phyloP scores from a whole-genome alignment of 2,797 vertebrate species.

The Craterocephalus amniculus region DNA sequence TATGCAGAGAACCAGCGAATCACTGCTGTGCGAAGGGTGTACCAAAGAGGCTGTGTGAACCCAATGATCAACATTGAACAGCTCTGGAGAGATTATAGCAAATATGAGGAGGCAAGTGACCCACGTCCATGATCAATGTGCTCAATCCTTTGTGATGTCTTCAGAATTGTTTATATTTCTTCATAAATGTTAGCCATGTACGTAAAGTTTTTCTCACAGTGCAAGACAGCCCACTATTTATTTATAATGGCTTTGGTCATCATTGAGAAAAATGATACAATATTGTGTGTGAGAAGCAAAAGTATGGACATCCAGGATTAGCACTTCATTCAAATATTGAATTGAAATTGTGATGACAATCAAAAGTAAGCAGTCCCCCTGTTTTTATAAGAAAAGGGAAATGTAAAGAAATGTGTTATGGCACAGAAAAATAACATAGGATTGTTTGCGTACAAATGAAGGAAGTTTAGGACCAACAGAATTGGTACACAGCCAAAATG shows the following conservation, averaged over 20 bases:
- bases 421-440: background rate
- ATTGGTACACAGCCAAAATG: too few relatives aligned
- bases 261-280: background rate
- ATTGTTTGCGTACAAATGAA: background rate
- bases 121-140: background rate
- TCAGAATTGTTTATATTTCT: background rate
- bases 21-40: constrained; percentile 97
- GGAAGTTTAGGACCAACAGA: background rate
- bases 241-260: background rate
- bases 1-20: constrained; percentile 99
- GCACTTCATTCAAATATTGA: background rate
- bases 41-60: constrained; percentile 98
- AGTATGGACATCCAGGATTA: background rate
- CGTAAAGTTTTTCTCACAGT: background rate
- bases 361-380: background rate
- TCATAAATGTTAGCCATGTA: background rate
- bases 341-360: background rate
- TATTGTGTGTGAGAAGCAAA: background rate
- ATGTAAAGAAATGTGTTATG: background rate
- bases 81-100: constrained; percentile 99
- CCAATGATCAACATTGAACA: constrained; percentile 99
- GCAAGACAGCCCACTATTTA: background rate
- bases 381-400: too few relatives aligned
- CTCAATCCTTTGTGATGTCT: background rate
- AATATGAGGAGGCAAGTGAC: constrained; percentile 94